A percentile compares a stretch with the other conserved stretches of the same genome.
These are phyloP conservation scores for Ametastegia equiseti DNA, from an alignment of 2,888 invertebrate genomes.

Conservation along the genomic window DNA sequence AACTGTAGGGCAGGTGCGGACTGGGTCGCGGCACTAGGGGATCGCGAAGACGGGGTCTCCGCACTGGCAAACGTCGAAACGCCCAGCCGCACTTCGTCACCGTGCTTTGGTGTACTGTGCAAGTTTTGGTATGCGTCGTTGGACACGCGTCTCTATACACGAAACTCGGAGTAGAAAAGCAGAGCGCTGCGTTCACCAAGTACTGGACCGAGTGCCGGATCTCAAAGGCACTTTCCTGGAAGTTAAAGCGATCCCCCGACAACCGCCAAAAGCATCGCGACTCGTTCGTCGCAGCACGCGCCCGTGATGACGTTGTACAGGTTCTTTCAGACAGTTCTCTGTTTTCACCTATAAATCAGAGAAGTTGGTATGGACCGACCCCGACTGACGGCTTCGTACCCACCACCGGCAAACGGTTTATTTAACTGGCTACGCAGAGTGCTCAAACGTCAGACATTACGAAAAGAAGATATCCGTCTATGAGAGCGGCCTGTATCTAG, in stretches of 20 bases:
- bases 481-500: not conserved
- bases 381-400: slow-evolving; percentile 14
- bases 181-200: not conserved
- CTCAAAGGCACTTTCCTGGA: slow-evolving; percentile 47
- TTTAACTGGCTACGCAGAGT: slow-evolving; percentile 33
- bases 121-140: slow-evolving; percentile 46
- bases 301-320: slow-evolving; percentile 46
- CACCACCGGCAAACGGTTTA: not conserved
- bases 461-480: slow-evolving; percentile 18
- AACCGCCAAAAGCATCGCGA: slow-evolving; percentile 43
- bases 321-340: slow-evolving; percentile 44
- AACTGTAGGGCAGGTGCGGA: slow-evolving; percentile 73
- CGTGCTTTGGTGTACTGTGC: slow-evolving; percentile 36
- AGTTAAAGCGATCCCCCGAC: slow-evolving; percentile 38
- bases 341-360: slow-evolving; percentile 46
- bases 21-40: slow-evolving; percentile 28
- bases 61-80: slow-evolving; percentile 24
- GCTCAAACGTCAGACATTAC: not conserved
- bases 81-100: slow-evolving; percentile 42
- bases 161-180: slow-evolving; percentile 6
- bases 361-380: slow-evolving; percentile 31
- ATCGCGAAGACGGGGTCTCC: slow-evolving; percentile 12
- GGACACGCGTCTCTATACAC: slow-evolving; percentile 36
- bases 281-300: slow-evolving; percentile 38
- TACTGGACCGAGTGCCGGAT: slow-evolving; percentile 45